Base-by-base conservation (phyloP, 35 echinoderm and acorn worm genomes). In the Apostichopus californicus region DNA sequence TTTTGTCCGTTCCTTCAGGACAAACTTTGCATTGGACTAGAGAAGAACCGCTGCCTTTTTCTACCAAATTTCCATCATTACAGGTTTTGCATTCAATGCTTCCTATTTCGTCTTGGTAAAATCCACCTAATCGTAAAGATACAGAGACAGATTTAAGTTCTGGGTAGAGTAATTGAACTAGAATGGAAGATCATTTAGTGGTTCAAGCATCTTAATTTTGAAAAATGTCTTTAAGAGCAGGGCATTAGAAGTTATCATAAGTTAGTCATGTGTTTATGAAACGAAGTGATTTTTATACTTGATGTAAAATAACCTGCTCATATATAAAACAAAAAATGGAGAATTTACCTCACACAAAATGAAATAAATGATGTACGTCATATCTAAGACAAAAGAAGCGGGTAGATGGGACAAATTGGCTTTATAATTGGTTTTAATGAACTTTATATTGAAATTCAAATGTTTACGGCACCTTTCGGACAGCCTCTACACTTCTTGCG, bases 41-140 rank as follows among this genome's bases (percentile, higher is more conserved):
- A 2, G 10, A 59, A 10, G 21, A 78, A 10, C 86, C 93, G 0
- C 25, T 77, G 1, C 59, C 13, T 9, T 57, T 14, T 1, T 82
- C 54, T 7, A 94, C 87, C 55, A 90, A 94, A 3, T 75, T 94
- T 18, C 93, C 93, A 7, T 94, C 65, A 21, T 78, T 89, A 53
- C 93, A 94, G 54, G 60, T 20, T 6, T 86, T 56, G 58, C 64
- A 93, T 7, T 54, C 56, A 13, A 61, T 89, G 23, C 34, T 34
- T 53, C 87, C 93, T 53, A 60, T 90, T 90, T 79, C 54, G 24
- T 80, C 78, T 73, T 94, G 93, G 66, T 70, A 94, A 57, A 81
- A 94, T 57, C 93, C 93, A 54, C 93, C 93, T 94, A 34, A 78
- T 6, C 15, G 34, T 14, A 59, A 71, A 57, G 1, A 34, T 34